Base-by-base conservation (phyloP, 2,888 invertebrate species). In the Spilarctia lutea region DNA sequence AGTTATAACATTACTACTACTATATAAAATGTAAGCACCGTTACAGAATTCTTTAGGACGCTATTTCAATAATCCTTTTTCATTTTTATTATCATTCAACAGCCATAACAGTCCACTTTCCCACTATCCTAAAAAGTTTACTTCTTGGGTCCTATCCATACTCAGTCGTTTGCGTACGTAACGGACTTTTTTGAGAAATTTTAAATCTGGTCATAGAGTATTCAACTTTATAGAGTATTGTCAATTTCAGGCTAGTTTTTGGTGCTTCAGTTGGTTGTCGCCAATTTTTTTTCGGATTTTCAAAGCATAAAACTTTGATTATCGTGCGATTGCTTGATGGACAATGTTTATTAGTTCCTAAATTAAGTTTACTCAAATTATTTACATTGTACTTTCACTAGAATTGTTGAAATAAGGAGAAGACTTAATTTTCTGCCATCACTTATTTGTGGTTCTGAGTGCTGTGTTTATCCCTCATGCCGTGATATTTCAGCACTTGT, bases 231-330 rank as follows among this genome's bases (percentile, higher is more conserved):
- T 85, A 89, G 87, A 90, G 86, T 88, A 88, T 91, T 94, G 94
- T 93, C 94, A 94, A 89, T 92, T 92, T 92, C 90, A 88, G 87
- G 89, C 87, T 93, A 91, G 92, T 91, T 92, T 93, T 89, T 93
- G 90, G 91, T 92, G 90, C 91, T 93, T 93, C 93, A 93, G 93
- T 94, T 94, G 91, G 92, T 92, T 92, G 90, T 91, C 92, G 91
- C 92, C 90, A 91, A 91, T 89, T 88, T 92, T 74, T 91, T 94
- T 93, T 91, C 87, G 85, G 91, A 85, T 91, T 92, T 93, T 92
- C 87, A 89, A 90, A 89, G 89, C 88, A 83, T 88, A 88, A 89
- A 89, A 60, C 83, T 82, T 83, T 78, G 83, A 85, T 77, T 86
- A 83, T 76, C 81, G 81, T 82, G 81, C 76, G 74, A 80, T 81